Base-by-base conservation (phyloP, 1,140 invertebrate species). In the Alviniconcha marisindica region DNA sequence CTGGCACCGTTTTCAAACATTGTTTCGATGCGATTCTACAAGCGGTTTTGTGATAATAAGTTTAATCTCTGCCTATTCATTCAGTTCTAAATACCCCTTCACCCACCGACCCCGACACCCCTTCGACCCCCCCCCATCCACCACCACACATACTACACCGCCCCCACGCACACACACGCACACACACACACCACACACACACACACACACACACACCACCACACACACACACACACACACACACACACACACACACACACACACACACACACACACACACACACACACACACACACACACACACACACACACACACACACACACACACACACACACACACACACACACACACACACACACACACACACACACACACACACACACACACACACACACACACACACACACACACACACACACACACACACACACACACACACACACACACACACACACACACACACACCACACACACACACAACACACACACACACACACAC, bases 281-380 rank as follows among this genome's bases (percentile, higher is more conserved):
- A 60, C 56, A 60, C 56, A 60, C 56, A 24, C 18, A 60, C n/a
- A 60, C 44, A 10, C 7, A 48, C 44, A 48, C 44, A 48, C 44
- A 48, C 44, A 48, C 44, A 10, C 7, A 48, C 44, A 48, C 44
- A 10, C 7, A 33, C 63, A 66, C 63, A 33, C 63, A 66, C 5
- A 66, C 63, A 33, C 14, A 28, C 63, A 7, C 28, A 66, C 63
- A 28, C 31, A 12, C 28, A 66, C 28, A 66, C 63, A 7, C 63
- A 33, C 28, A 7, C 28, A 31, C 63, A 66, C 63, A 66, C 63
- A 66, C 63, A 66, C 63, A 66, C 63, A 66, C 63, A 66, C 63
- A 66, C 31, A 66, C 63, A 66, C 63, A 33, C 63, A 66, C 63
- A 66, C 63, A 66, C 63, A 66, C n/a, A 66, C 28, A 66, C 63